A percentile compares a stretch with the other conserved stretches of the same genome.
phyloP scores from a whole-genome alignment of 2,888 invertebrate species.

The Eudemis profundana region DNA sequence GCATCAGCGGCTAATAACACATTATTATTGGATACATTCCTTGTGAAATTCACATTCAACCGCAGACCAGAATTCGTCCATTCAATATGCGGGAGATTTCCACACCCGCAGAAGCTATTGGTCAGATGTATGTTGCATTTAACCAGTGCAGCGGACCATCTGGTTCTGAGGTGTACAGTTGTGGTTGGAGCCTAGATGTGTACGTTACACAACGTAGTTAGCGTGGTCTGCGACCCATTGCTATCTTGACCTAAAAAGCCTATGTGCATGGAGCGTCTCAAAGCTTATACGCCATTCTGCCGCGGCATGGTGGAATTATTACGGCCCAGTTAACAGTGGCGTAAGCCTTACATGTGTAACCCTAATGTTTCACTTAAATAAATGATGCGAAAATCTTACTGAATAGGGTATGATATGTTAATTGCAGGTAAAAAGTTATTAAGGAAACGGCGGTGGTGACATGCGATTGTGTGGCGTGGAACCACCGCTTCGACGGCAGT shows the following conservation, averaged over 20 bases:
- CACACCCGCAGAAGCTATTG: conserved; percentile 8
- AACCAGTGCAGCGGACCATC: conserved; percentile 7
- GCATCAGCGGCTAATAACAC: conserved; percentile 20
- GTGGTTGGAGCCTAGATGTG: conserved; percentile 47
- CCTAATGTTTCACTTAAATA: conserved; percentile 45
- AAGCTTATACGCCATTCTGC: conserved; percentile 28
- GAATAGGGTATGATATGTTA: conserved; percentile 37
- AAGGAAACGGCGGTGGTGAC: conserved; percentile 12
- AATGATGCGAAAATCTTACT: conserved; percentile 44
- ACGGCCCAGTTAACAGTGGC: conserved; percentile 75
- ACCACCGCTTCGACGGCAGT: conserved; percentile 2
- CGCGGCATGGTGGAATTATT: conserved; percentile 60
- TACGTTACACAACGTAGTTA: conserved; percentile 55
- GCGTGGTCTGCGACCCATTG: conserved; percentile 58
- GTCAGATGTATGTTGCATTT: conserved; percentile 12
- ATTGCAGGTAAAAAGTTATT: conserved; percentile 22
- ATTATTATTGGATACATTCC: conserved; percentile 25
- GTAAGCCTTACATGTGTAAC: conserved; percentile 65
- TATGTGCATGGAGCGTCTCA: not conserved
- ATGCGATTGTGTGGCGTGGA: conserved; percentile 25
- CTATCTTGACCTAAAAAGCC: not conserved
- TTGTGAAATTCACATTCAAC: conserved; percentile 41
- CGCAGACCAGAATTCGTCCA: conserved; percentile 43
- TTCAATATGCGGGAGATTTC: conserved; percentile 34
- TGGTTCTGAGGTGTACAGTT: conserved; percentile 33